Evolutionary conservation across 1,140 invertebrate genomes (phyloP).

Genomic region (Alviniconcha marisindica): DNA sequence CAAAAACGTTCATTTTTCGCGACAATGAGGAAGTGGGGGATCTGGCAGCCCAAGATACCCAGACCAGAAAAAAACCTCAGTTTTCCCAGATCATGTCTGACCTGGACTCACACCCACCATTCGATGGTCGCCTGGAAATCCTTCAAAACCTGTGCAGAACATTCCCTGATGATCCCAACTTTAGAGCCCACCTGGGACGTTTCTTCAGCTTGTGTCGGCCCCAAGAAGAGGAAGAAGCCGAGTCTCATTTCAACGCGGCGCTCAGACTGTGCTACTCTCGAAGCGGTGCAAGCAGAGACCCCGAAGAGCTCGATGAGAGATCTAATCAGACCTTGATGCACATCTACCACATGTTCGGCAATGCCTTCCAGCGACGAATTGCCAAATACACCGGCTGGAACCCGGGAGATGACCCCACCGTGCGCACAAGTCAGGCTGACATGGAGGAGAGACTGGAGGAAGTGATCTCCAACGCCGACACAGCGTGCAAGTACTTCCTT

Average conservation of each 20-base stretch:
- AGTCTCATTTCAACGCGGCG: slow-evolving; percentile 44
- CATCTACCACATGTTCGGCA: slow-evolving; percentile 54
- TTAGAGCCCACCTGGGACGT: slow-evolving; percentile 53
- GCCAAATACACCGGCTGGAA: slow-evolving; percentile 40
- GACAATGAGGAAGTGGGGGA: slow-evolving; percentile 47
- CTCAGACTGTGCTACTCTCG: slow-evolving; percentile 12
- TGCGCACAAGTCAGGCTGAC: not conserved
- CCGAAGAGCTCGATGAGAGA: slow-evolving; percentile 41
- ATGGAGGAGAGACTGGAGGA: not conserved
- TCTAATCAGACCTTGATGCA: slow-evolving; percentile 46
- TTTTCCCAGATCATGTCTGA: slow-evolving; percentile 50
- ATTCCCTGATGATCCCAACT: slow-evolving; percentile 54
- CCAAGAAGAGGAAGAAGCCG: slow-evolving; percentile 49
- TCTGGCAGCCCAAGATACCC: not conserved
- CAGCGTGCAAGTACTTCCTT: slow-evolving; percentile 42
- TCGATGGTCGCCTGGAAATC: slow-evolving; percentile 44
- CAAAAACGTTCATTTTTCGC: slow-evolving; percentile 49
- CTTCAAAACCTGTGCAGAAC: slow-evolving; percentile 40
- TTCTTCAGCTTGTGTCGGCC: slow-evolving; percentile 49
- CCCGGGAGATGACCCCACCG: not conserved
- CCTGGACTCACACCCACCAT: slow-evolving; percentile 47
- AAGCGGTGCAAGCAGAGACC: not conserved
- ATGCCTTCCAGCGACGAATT: slow-evolving; percentile 40
- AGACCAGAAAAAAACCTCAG: slow-evolving; percentile 23
- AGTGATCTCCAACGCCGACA: slow-evolving; percentile 26